phyloP scores from a whole-genome alignment of 2,888 invertebrate genomes.

The Acholoe squamosa region DNA sequence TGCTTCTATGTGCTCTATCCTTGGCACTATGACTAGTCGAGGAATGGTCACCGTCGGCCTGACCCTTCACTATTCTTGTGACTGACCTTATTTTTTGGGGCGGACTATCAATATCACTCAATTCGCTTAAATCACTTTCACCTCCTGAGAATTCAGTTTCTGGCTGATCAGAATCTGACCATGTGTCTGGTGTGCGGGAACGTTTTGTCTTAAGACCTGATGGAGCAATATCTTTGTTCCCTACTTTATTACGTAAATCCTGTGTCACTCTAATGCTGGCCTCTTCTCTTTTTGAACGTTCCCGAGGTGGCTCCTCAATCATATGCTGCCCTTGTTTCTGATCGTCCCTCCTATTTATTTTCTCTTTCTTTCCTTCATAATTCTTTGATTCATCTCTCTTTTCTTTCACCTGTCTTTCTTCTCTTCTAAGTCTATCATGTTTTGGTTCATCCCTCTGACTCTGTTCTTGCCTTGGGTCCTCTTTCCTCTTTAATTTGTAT shows the following conservation, averaged over 20 bases:
- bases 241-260: not conserved
- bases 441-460: not conserved
- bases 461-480: not conserved
- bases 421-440: not conserved
- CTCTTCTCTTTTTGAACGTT: not conserved
- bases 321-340: not conserved
- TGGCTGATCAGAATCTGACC: not conserved
- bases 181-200: not conserved
- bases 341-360: not conserved
- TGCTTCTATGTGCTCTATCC: not conserved
- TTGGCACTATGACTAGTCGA: not conserved
- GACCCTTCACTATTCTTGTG: not conserved
- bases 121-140: not conserved
- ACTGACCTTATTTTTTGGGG: not conserved
- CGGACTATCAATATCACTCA: constrained; percentile 30
- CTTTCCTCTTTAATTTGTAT: not conserved
- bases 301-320: not conserved
- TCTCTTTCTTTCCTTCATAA: not conserved
- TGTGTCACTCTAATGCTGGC: not conserved
- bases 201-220: not conserved
- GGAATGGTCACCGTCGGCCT: not conserved
- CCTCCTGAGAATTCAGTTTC: not conserved
- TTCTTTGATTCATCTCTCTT: too few species aligned
- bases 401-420: not conserved
- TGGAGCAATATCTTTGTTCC: not conserved